Conservation (phyloP, 2,797 vertebrate genomes). For the Chelidonichthys spinosus region DNA sequence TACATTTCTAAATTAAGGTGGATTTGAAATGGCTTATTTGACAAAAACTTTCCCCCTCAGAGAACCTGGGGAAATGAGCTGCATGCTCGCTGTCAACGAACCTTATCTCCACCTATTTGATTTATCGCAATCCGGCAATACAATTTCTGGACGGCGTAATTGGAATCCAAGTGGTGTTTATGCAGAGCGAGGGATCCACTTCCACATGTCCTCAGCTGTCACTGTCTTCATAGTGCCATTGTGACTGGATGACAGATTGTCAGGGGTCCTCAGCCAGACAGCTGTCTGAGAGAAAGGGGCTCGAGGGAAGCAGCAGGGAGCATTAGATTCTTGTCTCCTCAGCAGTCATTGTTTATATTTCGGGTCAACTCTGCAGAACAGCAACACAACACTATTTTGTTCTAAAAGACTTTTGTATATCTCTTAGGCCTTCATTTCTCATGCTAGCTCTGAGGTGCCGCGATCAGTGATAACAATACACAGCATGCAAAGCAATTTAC, state of each 20-base stretch:
- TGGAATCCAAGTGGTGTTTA: conserved; percentile 78
- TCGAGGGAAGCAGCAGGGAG: conserved; percentile 53
- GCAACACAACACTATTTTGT: conserved; percentile 22
- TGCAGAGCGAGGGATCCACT: conserved; percentile 70
- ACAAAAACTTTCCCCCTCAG: conserved; percentile 59
- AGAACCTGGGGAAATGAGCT: conserved; percentile 63
- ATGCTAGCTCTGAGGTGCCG: background rate
- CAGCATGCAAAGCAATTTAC: background rate
- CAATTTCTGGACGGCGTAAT: conserved; percentile 70
- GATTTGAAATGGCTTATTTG: conserved; percentile 50
- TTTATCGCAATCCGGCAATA: conserved; percentile 56
- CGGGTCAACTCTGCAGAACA: conserved; percentile 51
- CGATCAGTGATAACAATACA: conserved; percentile 2
- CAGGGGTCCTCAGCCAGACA: conserved; percentile 77
- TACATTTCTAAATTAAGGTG: conserved; percentile 49
- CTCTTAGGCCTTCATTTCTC: conserved; percentile 1
- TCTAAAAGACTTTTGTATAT: conserved; percentile 15
- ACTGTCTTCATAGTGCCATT: conserved; percentile 72
- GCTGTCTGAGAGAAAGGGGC: conserved; percentile 75
- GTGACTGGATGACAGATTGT: conserved; percentile 81
- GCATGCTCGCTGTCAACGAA: conserved; percentile 52
- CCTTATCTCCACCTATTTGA: conserved; percentile 68
- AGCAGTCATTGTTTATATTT: conserved; percentile 76
- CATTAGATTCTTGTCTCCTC: conserved; percentile 73
- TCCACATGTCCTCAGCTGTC: conserved; percentile 81